phyloP scores from a whole-genome alignment of 1,140 invertebrate genomes.

The Eupristina koningsbergeri region DNA sequence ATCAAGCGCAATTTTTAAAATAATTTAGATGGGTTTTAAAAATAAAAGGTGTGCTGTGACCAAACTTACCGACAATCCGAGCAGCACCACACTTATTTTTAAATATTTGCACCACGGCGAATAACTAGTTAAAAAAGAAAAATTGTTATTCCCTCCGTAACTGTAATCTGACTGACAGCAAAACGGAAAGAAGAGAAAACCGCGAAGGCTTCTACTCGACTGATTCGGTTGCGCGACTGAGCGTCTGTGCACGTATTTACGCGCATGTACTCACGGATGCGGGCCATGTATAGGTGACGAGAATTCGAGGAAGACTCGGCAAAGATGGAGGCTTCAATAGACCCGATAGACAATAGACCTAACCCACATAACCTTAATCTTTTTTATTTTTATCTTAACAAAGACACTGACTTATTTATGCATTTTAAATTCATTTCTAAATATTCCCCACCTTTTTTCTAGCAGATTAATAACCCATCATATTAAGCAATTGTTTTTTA shows the following conservation, averaged over 20 bases:
- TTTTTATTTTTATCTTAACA: background rate
- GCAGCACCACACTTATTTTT: too few species aligned
- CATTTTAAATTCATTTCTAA: too few species aligned
- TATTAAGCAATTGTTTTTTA: background rate
- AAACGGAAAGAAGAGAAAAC: conserved; percentile 22
- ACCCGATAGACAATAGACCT: too few species aligned
- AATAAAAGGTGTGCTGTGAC: background rate
- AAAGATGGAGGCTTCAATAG: conserved; percentile 30
- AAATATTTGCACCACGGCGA: background rate
- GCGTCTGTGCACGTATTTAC: background rate
- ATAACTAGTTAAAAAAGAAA: background rate
- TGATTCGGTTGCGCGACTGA: conserved; percentile 8
- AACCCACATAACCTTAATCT: conserved; percentile 24
- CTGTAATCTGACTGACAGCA: background rate
- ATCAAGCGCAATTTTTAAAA: conserved; percentile 25
- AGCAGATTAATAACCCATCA: background rate
- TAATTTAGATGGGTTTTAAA: background rate
- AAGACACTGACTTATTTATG: background rate
- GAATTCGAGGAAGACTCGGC: background rate
- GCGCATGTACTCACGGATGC: background rate
- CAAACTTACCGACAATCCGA: conserved; percentile 9
- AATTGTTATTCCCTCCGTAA: background rate
- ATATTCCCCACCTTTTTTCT: too few species aligned
- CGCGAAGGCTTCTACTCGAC: conserved; percentile 32
- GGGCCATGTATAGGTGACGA: background rate